phyloP scores from a whole-genome alignment of 2,797 vertebrate species.

The Psittacula derbiana region DNA sequence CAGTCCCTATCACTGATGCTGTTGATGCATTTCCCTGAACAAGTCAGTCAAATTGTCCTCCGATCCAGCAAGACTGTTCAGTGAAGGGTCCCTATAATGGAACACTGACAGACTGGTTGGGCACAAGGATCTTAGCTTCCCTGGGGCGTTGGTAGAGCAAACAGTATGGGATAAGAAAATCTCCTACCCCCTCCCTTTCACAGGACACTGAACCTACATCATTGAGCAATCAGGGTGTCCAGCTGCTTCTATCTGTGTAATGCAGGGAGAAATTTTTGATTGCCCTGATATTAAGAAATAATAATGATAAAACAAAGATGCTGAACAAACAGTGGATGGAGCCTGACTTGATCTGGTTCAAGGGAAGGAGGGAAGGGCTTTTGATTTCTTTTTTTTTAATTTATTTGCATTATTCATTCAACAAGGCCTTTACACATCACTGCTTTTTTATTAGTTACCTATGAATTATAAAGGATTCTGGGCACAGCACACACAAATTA shows the following conservation, averaged over 20 bases:
- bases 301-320: neutral
- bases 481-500: neutral
- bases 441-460: constrained; percentile 18
- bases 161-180: neutral
- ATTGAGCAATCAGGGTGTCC: neutral
- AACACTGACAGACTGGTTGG: neutral
- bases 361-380: neutral
- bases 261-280: neutral
- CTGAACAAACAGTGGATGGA: neutral
- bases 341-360: neutral
- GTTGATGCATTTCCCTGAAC: neutral
- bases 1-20: neutral
- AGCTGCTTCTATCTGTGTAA: neutral
- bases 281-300: neutral
- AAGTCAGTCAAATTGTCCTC: neutral
- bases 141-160: neutral
- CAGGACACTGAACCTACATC: neutral
- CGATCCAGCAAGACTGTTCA: neutral
- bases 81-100: neutral
- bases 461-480: constrained; percentile 1
- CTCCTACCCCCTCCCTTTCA: neutral
- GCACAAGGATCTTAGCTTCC: neutral
- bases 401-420: constrained; percentile 1
- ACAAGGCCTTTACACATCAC: neutral
- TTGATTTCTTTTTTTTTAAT: neutral